A percentile compares a stretch with the other conserved stretches of the same genome.
Conservation (phyloP, 1,140 invertebrate species). For the Sarcophaga bullata region DNA sequence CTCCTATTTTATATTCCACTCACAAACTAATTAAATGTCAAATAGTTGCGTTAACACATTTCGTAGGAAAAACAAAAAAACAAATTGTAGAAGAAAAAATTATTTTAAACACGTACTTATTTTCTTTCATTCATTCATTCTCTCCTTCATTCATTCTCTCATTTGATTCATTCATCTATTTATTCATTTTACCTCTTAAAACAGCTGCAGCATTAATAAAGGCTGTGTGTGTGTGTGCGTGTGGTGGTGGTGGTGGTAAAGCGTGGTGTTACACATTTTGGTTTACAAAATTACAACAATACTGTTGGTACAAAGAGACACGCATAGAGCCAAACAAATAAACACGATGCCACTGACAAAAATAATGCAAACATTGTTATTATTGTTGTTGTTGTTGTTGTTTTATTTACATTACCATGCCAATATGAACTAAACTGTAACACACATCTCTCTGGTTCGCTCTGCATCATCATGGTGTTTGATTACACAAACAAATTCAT, state of each 20-base stretch:
- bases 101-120: conserved; percentile 32
- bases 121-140: not conserved
- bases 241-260: not conserved
- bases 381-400: not conserved
- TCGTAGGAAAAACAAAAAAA: conserved; percentile 14
- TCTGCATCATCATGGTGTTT: too few species aligned
- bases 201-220: not conserved
- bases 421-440: not conserved
- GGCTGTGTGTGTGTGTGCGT: not conserved
- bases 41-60: conserved; percentile 35
- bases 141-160: not conserved
- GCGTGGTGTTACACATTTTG: not conserved
- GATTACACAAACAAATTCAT: too few species aligned
- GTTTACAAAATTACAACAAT: conserved; percentile 5
- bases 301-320: not conserved
- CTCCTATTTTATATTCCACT: conserved; percentile 23
- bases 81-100: not conserved
- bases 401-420: conserved; percentile 9
- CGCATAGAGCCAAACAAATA: not conserved
- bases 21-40: conserved; percentile 42
- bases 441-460: not conserved
- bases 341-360: not conserved
- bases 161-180: not conserved
- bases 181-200: not conserved
- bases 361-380: conserved; percentile 5